Conservation (phyloP, 2,797 vertebrate genomes). For the Danio aesculapii region DNA sequence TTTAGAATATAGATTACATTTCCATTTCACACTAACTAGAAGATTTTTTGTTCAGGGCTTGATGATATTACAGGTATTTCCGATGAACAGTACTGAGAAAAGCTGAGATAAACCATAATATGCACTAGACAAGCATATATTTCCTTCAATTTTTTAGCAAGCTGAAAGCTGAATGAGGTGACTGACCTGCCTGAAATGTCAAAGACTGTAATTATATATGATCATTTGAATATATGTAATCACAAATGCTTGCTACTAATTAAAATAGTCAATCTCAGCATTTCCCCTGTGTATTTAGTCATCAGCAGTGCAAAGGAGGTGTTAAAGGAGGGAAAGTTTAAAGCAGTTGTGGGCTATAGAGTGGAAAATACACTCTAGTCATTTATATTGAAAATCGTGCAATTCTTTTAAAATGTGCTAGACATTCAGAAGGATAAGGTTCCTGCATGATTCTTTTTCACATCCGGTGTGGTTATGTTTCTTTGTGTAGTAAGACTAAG, state of each 20-base stretch:
- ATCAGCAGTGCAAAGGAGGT: conserved; percentile 42
- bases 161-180: not conserved
- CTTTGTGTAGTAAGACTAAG: not conserved
- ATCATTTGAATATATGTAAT: not conserved
- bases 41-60: too few species aligned
- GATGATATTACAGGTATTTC: not conserved
- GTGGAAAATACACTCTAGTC: conserved; percentile 24
- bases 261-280: conserved; percentile 5
- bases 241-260: not conserved
- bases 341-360: not conserved
- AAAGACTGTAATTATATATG: not conserved
- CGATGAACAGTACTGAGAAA: not conserved
- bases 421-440: not conserved
- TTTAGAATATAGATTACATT: not conserved
- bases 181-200: not conserved
- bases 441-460: not conserved
- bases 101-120: not conserved
- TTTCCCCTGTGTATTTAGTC: conserved; percentile 38
- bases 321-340: conserved; percentile 34
- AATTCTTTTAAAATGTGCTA: not conserved
- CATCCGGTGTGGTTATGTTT: not conserved
- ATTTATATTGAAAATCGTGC: not conserved
- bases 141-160: not conserved
- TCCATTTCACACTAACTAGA: too few species aligned
- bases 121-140: not conserved